A percentile compares a stretch with the other conserved stretches of the same genome.
Evolutionary conservation across 1,140 invertebrate species (phyloP).

Genomic region (Conus betulinus): DNA sequence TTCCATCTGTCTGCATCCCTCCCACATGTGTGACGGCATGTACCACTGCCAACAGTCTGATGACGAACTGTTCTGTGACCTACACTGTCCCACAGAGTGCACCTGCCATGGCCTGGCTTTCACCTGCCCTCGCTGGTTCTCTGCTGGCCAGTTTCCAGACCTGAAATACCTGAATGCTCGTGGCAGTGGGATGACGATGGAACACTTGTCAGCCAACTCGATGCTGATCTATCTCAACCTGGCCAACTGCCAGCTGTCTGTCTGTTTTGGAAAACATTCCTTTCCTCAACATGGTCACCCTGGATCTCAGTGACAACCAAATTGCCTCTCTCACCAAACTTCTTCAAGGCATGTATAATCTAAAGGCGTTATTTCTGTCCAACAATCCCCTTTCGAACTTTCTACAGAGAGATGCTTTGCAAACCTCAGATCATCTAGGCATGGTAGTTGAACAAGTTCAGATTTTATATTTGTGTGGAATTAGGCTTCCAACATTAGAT

Average conservation of each 20-base stretch:
- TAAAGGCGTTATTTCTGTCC: not conserved
- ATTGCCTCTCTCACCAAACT: not conserved
- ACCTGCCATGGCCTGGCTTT: not conserved
- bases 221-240: not conserved
- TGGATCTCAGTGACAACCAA: not conserved
- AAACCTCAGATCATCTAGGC: not conserved
- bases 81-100: slow-evolving; percentile 71
- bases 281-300: not conserved
- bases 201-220: not conserved
- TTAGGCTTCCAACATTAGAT: not conserved
- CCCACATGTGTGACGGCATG: slow-evolving; percentile 4
- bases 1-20: not conserved
- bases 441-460: not conserved
- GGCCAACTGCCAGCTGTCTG: not conserved
- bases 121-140: not conserved
- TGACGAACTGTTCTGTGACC: slow-evolving; percentile 29
- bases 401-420: not conserved
- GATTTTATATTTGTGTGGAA: not conserved
- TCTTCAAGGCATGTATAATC: not conserved
- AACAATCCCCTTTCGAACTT: not conserved
- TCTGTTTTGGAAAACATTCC: not conserved
- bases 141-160: not conserved
- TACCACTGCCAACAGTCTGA: slow-evolving; percentile 29
- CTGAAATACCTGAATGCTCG: not conserved
- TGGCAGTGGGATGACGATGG: not conserved